These are phyloP conservation scores for Pangasius macronema DNA, from an alignment of 2,797 vertebrate species.

Conservation along the genomic window DNA sequence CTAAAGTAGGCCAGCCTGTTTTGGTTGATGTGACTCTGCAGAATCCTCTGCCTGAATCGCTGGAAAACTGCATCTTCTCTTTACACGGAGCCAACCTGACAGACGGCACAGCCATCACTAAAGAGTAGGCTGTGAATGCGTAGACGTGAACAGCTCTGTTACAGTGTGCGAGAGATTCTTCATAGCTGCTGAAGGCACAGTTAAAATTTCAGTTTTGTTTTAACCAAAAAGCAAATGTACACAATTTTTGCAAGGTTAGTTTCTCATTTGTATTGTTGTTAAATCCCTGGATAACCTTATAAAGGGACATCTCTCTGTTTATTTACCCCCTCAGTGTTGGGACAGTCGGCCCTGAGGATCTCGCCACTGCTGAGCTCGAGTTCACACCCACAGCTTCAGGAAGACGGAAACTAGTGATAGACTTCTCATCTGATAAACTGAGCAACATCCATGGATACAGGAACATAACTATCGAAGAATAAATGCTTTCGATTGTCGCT, in stretches of 20 bases:
- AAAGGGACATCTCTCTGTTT: background rate
- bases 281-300: background rate
- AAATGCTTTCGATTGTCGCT: background rate
- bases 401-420: constrained; percentile 78
- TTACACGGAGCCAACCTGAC: constrained; percentile 79
- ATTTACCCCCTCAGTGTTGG: constrained; percentile 57
- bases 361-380: constrained; percentile 70
- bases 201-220: background rate
- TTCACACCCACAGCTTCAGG: constrained; percentile 72
- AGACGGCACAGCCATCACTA: constrained; percentile 54
- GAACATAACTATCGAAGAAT: constrained; percentile 73
- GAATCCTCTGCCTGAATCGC: constrained; percentile 75
- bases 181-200: background rate
- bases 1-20: constrained; percentile 73
- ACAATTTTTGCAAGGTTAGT: background rate
- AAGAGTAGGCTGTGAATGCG: constrained; percentile 53
- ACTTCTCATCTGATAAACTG: constrained; percentile 84
- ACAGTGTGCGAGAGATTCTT: background rate
- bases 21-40: constrained; percentile 74
- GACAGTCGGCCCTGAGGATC: constrained; percentile 65
- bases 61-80: constrained; percentile 77
- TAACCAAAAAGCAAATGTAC: background rate
- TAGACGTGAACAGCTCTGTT: background rate
- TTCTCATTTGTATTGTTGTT: background rate
- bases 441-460: constrained; percentile 80